Evolutionary conservation across 2,888 invertebrate genomes (phyloP), one percentile per base, ranked within the genome.

Genomic region (Cylindroiulus punctatus): DNA sequence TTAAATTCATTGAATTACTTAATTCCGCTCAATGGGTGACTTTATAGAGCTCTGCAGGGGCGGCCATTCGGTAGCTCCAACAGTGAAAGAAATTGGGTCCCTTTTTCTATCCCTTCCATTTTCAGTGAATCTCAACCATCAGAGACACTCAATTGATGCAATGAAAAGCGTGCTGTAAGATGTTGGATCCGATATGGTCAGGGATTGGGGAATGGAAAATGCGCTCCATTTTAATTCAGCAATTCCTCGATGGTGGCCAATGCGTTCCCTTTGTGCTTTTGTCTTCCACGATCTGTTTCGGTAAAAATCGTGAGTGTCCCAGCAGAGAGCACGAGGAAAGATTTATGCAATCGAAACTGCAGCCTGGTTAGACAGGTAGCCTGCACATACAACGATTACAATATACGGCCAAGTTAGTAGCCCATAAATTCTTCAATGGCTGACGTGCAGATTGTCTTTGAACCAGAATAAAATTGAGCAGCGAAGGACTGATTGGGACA

Each of bases 271-370:
- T 65, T 65, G 65, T 65, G 65, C 65, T 26, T 22, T 65, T 65
- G 65, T 65, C 65, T 65, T 65, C 65, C 65, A 65, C 65, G 10
- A 65, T 65, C 65, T 65, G 65, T 65, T 65, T 65, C 65, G 26
- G 65, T 65, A 65, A 65, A 57, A 65, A 65, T 65, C 65, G 65
- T 65, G 65, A 65, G 65, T 65, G 65, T 65, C 65, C 65, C 65
- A 65, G 26, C 65, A 65, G 65, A 65, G 65, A 65, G 26, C 10
- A 26, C 65, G 65, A 65, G 65, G 65, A 65, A 26, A 65, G 65
- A 65, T 65, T 65, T 65, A 65, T 65, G 65, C 65, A 65, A 65
- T 26, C 65, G 65, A 65, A 65, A n/a, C 19, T n/a, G n/a, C 65
- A 26, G 65, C 26, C 26, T 5, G 65, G 26, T 65, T 65, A 65